Conservation (phyloP, 2,888 invertebrate species). For the Dryobota labecula region DNA sequence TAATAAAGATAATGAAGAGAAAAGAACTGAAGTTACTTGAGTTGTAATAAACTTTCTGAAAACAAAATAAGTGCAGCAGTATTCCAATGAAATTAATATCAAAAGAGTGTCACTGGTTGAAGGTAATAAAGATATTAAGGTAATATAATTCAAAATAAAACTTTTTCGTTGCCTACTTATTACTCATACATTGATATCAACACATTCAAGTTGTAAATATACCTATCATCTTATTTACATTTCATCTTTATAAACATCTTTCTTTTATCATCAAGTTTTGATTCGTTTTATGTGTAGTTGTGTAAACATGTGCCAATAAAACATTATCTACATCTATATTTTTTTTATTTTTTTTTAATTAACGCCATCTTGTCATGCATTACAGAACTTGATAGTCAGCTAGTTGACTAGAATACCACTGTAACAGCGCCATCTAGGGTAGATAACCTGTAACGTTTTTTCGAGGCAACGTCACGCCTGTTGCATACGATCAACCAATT, state of each 20-base stretch:
- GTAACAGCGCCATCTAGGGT: conserved; percentile 77
- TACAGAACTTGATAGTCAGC: conserved; percentile 60
- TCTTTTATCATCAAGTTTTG: conserved; percentile 64
- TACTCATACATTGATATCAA: conserved; percentile 45
- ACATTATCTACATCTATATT: conserved; percentile 57
- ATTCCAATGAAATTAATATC: not conserved
- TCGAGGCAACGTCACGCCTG: conserved; percentile 86
- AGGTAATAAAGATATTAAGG: conserved; percentile 5
- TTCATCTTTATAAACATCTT: conserved; percentile 67
- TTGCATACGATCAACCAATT: conserved; percentile 88
- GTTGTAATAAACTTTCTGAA: not conserved
- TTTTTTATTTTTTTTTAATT: no score
- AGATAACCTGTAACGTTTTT: conserved; percentile 83
- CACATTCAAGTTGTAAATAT: conserved; percentile 42
- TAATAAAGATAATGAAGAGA: not conserved
- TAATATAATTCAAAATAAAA: conserved; percentile 17
- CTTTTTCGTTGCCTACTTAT: conserved; percentile 39
- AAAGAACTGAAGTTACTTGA: not conserved
- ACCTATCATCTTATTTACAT: conserved; percentile 64
- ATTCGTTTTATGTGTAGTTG: conserved; percentile 55
- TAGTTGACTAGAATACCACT: conserved; percentile 29
- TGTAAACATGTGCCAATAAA: conserved; percentile 58
- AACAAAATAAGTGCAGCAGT: not conserved
- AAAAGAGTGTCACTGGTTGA: conserved; percentile 3
- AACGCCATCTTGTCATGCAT: conserved; percentile 77